phyloP scores from a whole-genome alignment of 1,140 invertebrate species.

The Leucophenga varia region DNA sequence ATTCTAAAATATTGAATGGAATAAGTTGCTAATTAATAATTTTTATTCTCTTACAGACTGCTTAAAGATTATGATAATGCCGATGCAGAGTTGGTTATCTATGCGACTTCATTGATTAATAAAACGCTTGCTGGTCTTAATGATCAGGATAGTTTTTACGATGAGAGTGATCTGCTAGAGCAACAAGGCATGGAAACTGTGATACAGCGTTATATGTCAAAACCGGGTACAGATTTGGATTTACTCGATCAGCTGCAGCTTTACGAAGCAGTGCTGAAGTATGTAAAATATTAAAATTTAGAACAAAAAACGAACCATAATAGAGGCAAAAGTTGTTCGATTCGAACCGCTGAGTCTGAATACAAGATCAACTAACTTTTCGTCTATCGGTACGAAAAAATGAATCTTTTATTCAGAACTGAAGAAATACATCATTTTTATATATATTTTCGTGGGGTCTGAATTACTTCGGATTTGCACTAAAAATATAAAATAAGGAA shows the following conservation, averaged over 20 bases:
- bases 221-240: conserved; percentile 90
- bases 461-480: too few species aligned
- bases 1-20: not conserved
- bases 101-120: conserved; percentile 95
- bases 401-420: too few species aligned
- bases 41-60: conserved; percentile 61
- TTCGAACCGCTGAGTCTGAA: conserved; percentile 69
- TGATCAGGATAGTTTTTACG: conserved; percentile 97
- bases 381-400: too few species aligned
- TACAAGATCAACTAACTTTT: conserved; percentile 61
- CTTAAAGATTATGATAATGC: conserved; percentile 92
- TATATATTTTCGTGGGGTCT: too few species aligned
- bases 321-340: too few species aligned
- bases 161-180: conserved; percentile 94
- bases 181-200: conserved; percentile 94
- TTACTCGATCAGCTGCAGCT: conserved; percentile 91
- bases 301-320: too few species aligned
- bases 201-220: conserved; percentile 90
- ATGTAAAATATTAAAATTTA: too few species aligned
- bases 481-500: too few species aligned
- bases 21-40: too few species aligned
- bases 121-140: conserved; percentile 94
- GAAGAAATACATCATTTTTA: too few species aligned
- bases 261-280: conserved; percentile 90
- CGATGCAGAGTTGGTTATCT: conserved; percentile 94